These are phyloP conservation scores for Hirtodrosophila alboralis DNA, from an alignment of 2,888 invertebrate genomes.

Conservation along the genomic window DNA sequence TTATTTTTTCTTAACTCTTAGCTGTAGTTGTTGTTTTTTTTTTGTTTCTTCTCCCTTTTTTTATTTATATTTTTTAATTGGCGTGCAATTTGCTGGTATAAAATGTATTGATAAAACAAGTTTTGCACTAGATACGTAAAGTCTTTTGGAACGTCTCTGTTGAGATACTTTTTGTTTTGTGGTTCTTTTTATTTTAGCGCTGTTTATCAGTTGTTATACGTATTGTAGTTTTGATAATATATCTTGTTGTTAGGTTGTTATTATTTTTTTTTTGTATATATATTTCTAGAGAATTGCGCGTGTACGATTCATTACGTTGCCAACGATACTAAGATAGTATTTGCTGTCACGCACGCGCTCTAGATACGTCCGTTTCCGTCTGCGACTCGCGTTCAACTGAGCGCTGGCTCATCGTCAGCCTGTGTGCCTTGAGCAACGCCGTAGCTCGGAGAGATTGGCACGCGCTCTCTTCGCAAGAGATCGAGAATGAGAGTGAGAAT, in stretches of 20 bases:
- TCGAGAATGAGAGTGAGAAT: slow-evolving; percentile 7
- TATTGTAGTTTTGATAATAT: slow-evolving; percentile 39
- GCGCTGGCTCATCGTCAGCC: slow-evolving; percentile 27
- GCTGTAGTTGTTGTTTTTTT: slow-evolving; percentile 23
- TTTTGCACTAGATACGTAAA: slow-evolving; percentile 33
- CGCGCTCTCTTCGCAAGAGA: slow-evolving; percentile 19
- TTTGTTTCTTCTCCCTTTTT: slow-evolving; percentile 38
- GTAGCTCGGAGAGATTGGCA: slow-evolving; percentile 38
- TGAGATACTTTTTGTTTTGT: slow-evolving; percentile 19
- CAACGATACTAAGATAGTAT: slow-evolving; percentile 6
- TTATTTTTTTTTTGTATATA: slow-evolving; percentile 12
- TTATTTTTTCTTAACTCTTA: slow-evolving; percentile 26
- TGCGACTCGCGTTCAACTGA: slow-evolving; percentile 72
- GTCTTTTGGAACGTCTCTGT: slow-evolving; percentile 7
- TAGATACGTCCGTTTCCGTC: slow-evolving; percentile 61
- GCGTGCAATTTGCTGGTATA: slow-evolving; percentile 41
- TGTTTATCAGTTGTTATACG: slow-evolving; percentile 42
- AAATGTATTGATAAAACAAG: slow-evolving; percentile 44
- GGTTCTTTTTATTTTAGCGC: slow-evolving; percentile 5
- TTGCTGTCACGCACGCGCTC: slow-evolving; percentile 60
- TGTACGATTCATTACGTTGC: slow-evolving; percentile 18
- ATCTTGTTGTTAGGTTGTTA: slow-evolving; percentile 24
- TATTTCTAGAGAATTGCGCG: slow-evolving; percentile 18
- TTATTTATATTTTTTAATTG: slow-evolving; percentile 44
- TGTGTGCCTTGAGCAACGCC: slow-evolving; percentile 32